Conservation (phyloP, 2,888 invertebrate species). For the Caenorhabditis doughertyi region DNA sequence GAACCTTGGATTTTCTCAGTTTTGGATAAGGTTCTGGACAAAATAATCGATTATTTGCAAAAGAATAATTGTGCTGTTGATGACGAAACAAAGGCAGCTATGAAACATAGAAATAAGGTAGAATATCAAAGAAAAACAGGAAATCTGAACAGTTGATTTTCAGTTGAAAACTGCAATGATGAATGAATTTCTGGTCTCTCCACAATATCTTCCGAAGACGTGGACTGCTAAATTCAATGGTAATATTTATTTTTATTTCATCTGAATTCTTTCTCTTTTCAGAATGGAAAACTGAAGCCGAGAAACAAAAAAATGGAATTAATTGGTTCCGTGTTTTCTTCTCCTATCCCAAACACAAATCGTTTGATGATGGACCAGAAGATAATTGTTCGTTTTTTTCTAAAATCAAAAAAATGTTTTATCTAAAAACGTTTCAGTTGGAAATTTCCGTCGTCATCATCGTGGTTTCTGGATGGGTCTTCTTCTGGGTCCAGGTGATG, state of each 20-base stretch:
- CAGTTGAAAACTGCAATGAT: slow-evolving; percentile 68
- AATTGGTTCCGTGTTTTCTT: slow-evolving; percentile 69
- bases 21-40: slow-evolving; percentile 64
- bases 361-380: slow-evolving; percentile 70
- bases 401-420: neutral
- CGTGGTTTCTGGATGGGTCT: slow-evolving; percentile 57
- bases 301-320: slow-evolving; percentile 66
- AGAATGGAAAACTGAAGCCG: slow-evolving; percentile 66
- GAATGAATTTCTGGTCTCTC: slow-evolving; percentile 66
- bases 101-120: slow-evolving; percentile 63
- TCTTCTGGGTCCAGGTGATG: slow-evolving; percentile 65
- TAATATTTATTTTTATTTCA: neutral
- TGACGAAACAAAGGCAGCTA: slow-evolving; percentile 62
- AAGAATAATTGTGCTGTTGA: slow-evolving; percentile 64
- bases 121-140: neutral
- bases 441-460: slow-evolving; percentile 63
- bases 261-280: neutral
- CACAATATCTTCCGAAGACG: slow-evolving; percentile 68
- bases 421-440: too few relatives aligned
- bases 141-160: neutral
- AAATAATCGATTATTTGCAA: slow-evolving; percentile 67
- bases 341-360: slow-evolving; percentile 67
- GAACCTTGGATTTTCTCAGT: slow-evolving; percentile 43
- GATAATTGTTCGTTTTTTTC: slow-evolving; percentile 51
- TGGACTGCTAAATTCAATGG: slow-evolving; percentile 67